phyloP scores from a whole-genome alignment of 2,797 vertebrate species.

The Malacoraja senta region DNA sequence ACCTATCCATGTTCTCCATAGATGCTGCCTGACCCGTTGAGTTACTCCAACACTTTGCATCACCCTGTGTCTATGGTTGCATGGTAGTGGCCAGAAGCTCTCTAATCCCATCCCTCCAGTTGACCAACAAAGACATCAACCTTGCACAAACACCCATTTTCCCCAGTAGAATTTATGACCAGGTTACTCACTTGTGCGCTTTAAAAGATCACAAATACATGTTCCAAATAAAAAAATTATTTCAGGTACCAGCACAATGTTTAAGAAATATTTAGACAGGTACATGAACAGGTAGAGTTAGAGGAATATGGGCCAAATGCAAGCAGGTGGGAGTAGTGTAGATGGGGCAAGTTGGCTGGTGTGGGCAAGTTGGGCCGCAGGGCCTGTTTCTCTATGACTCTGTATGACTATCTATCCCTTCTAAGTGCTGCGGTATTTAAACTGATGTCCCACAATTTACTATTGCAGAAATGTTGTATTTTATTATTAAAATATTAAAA shows the following conservation, averaged over 20 bases:
- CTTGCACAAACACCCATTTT: not conserved
- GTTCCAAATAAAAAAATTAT: not conserved
- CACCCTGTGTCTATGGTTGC: not conserved
- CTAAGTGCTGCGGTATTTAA: not conserved
- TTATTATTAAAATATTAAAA: not conserved
- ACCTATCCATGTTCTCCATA: too few species aligned
- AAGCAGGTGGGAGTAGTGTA: too few species aligned
- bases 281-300: too few species aligned
- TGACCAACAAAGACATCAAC: not conserved
- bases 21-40: too few species aligned
- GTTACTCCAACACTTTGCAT: not conserved
- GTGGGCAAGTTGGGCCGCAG: too few species aligned
- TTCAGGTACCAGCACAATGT: too few species aligned
- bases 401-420: not conserved
- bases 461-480: slow-evolving; percentile 33
- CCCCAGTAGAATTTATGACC: not conserved
- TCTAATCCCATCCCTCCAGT: not conserved
- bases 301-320: too few species aligned
- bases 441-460: not conserved
- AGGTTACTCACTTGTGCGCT: not conserved
- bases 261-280: not conserved
- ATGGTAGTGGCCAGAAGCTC: not conserved
- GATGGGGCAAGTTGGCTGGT: too few species aligned
- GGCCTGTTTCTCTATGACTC: too few species aligned
- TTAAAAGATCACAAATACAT: not conserved